These are phyloP conservation scores for Gymnopithys bicolor DNA, from an alignment of 2,797 vertebrate species.

Conservation along the genomic window DNA sequence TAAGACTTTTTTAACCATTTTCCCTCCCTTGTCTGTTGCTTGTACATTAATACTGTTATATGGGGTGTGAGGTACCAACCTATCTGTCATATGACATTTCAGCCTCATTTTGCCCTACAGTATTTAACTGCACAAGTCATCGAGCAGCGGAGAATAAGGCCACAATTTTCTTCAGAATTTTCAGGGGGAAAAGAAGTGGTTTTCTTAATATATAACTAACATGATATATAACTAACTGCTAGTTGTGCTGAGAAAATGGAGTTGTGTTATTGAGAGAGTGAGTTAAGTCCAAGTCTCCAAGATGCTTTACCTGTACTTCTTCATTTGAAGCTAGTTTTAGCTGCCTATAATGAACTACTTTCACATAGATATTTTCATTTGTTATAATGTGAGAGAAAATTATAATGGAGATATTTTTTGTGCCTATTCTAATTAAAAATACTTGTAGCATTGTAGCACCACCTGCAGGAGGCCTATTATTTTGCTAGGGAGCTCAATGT, in stretches of 20 bases:
- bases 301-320: background rate
- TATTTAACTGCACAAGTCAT: background rate
- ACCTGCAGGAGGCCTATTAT: slow-evolving; percentile 76
- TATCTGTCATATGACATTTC: background rate
- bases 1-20: background rate
- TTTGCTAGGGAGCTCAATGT: slow-evolving; percentile 10
- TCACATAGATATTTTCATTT: background rate
- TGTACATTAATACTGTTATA: background rate
- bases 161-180: background rate
- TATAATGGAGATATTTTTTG: background rate
- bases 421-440: slow-evolving; percentile 37
- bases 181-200: background rate
- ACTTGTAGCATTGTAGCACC: slow-evolving; percentile 75
- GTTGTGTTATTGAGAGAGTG: background rate
- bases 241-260: background rate
- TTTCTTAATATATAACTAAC: background rate
- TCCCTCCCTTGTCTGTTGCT: background rate
- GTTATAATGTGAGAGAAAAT: background rate
- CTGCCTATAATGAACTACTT: background rate
- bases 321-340: background rate
- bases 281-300: background rate
- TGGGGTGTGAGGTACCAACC: background rate
- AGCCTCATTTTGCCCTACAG: background rate
- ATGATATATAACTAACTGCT: background rate
- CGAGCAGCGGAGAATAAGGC: background rate